Evolutionary conservation across 2,797 vertebrate genomes (phyloP), one percentile per base, ranked within the genome.

Genomic region (Lacerta agilis): DNA sequence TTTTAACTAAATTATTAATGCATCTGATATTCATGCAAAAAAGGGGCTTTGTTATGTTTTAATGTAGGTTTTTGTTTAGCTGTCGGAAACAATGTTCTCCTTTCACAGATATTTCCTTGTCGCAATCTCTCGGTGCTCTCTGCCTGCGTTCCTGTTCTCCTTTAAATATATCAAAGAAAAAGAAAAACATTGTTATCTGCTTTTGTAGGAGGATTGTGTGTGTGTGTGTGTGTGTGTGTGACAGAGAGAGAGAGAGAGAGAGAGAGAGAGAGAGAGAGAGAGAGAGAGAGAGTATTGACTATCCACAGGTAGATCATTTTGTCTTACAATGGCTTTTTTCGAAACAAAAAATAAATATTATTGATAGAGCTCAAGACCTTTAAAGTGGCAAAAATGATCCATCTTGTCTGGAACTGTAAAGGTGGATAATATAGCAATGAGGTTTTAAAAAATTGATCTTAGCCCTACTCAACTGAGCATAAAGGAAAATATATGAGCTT

Each of bases 361-460:
- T 1, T 67, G 93, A 71, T 92, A 11, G 90, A 92, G 92, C 69
- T 92, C 71, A 88, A 88, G 43, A 83, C 45, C 76, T 92, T 77
- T 92, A 91, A 93, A 95, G 94, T 85, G 96, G 92, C 90, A 94
- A 96, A 96, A 97, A 96, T 97, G 97, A 97, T 96, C 90, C 85
- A 92, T 85, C 94, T 94, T 93, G 85, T 93, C 89, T 96, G 78
- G 79, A 94, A 94, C 91, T 93, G 94, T 88, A 90, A 96, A 95
- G 95, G 95, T 93, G 84, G 93, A 96, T 96, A 96, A 96, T 96
- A 95, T 73, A 91, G 87, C 88, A 91, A 89, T 75, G 69, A 92
- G 94, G 96, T 95, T 82, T 96, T 95, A 91, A 96, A 71, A 95
- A 96, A 96, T 94, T 97, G 93, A 96, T 97, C 96, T 96, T 95